Evolutionary conservation across 2,888 invertebrate genomes (phyloP).

Genomic region (Ornithoptera priamus): DNA sequence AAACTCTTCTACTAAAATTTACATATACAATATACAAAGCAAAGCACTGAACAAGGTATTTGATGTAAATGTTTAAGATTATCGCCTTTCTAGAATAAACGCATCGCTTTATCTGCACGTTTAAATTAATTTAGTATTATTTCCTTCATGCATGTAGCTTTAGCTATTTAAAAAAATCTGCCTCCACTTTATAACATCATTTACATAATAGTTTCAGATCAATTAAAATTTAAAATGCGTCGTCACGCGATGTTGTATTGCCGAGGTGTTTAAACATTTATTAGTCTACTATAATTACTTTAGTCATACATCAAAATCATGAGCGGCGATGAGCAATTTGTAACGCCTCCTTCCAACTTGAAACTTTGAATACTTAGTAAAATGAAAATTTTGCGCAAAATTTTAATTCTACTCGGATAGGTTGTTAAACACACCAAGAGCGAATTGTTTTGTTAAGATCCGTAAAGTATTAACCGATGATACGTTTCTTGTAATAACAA

Average conservation of each 20-base stretch:
- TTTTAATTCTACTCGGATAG: conserved; percentile 32
- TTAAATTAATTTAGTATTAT: no score
- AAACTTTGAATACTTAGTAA: conserved; percentile 43
- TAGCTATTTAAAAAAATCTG: no score
- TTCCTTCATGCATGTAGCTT: no score
- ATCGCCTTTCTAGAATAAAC: no score
- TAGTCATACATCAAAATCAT: conserved; percentile 48
- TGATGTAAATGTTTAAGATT: no score
- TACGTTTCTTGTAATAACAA: no score
- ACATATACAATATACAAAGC: not conserved
- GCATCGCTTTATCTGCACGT: no score
- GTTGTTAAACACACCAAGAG: not conserved
- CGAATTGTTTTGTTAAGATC: not conserved
- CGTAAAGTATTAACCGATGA: not conserved
- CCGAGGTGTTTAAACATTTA: conserved; percentile 17
- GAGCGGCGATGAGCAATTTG: conserved; percentile 46
- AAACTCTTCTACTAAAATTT: conserved; percentile 48
- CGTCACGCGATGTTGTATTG: conserved; percentile 16
- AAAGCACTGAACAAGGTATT: not conserved
- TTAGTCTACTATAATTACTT: conserved; percentile 23
- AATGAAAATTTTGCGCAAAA: conserved; percentile 39
- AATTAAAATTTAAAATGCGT: conserved; percentile 13
- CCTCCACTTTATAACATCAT: not conserved
- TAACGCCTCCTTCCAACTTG: conserved; percentile 37
- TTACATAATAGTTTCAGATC: not conserved